Evolutionary conservation across 1,140 invertebrate genomes (phyloP).

Genomic region (Temnothorax curvispinosus): DNA sequence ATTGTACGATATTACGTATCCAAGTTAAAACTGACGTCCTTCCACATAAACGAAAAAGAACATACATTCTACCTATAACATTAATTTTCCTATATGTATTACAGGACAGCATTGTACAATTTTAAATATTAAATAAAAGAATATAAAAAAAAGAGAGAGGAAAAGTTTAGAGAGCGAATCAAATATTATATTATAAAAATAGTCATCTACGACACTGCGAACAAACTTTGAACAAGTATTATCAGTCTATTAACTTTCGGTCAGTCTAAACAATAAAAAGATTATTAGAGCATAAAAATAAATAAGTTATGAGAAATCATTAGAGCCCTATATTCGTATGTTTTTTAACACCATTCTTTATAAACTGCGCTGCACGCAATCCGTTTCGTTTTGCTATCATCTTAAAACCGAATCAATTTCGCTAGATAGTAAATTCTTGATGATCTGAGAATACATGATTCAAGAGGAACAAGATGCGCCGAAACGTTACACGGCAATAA

Average conservation of each 20-base stretch:
- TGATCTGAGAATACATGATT: neutral
- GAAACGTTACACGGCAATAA: neutral
- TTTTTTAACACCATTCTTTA: neutral
- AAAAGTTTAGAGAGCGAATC: neutral
- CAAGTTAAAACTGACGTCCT: neutral
- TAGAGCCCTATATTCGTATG: conserved; percentile 12
- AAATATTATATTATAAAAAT: conserved; percentile 10
- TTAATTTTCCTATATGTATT: neutral
- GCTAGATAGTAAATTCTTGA: neutral
- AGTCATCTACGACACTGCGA: neutral
- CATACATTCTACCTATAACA: neutral
- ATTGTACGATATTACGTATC: neutral
- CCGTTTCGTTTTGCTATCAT: neutral
- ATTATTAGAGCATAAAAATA: conserved; percentile 10
- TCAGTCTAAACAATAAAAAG: conserved; percentile 58
- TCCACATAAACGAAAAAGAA: neutral
- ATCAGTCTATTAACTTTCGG: conserved; percentile 67
- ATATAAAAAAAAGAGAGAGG: neutral
- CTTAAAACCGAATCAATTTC: neutral
- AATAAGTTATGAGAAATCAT: conserved; percentile 37
- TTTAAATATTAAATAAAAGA: conserved; percentile 8
- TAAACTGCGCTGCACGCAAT: neutral
- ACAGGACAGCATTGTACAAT: neutral
- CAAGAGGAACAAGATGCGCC: neutral
- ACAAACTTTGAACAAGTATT: conserved; percentile 30